Evolutionary conservation across 2,888 invertebrate genomes (phyloP), one percentile per base, ranked within the genome.

Genomic region (Hoplodrina ambigua): DNA sequence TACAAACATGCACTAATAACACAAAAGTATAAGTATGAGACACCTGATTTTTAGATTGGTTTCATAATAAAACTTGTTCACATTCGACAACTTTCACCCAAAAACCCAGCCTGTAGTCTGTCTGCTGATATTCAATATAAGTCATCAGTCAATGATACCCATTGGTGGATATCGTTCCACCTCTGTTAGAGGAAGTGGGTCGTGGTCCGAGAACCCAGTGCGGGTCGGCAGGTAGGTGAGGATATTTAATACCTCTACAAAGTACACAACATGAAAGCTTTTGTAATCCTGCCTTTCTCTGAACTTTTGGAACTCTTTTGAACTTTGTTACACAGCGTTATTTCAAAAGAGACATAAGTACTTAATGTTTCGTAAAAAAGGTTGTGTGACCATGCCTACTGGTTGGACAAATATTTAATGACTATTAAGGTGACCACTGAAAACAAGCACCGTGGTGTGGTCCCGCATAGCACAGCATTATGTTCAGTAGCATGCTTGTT

Each of bases 181-280:
- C 37, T 11, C 15, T 65, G 13, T n/a, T 0, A 20, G 13, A 33
- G 15, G 6, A 7, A 17, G 20, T 2, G 20, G 33, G 10, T 0
- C 10, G 10, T 6, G 17, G 33, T 25, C 17, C 8, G 46, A 3
- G 7, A 10, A 1, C 11, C 15, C 17, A 20, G 19, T 56, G 20
- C 11, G 19, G 6, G n/a, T 58, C 19, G 10, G 0, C 6, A 33
- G 37, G 37, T 46, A 15, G n/a, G 8, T n/a, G 58, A 58, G n/a
- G 58, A 69, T 53, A 69, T 52, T 52, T 69, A 53, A 59, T 52
- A 69, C 44, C 58, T 33, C 11, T 44, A 44, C 33, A 57, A 69
- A 58, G 56, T 52, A 54, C 30, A 33, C 15, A 57, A 57, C 30
- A 69, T 57, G 52, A 44, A 69, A 52, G 20, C 52, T 33, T 69